These are phyloP conservation scores for Conus canariensis DNA, from an alignment of 2,888 invertebrate genomes.

Conservation along the genomic window DNA sequence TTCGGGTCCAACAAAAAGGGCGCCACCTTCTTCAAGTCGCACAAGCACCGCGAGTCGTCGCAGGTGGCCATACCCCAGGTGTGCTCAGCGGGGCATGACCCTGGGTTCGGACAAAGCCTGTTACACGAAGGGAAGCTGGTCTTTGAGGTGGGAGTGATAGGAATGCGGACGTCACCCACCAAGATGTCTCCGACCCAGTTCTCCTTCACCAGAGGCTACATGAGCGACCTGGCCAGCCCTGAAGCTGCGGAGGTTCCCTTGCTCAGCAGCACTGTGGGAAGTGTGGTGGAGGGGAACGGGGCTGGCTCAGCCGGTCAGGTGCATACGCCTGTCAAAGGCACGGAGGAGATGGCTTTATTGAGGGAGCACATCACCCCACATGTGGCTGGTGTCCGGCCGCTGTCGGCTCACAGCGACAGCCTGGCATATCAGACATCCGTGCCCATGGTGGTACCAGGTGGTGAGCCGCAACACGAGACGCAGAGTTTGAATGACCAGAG, in stretches of 20 bases:
- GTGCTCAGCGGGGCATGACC: constrained; percentile 82
- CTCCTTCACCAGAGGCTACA: constrained; percentile 72
- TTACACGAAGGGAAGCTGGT: constrained; percentile 91
- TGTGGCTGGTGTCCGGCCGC: not conserved
- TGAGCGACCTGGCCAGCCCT: constrained; percentile 70
- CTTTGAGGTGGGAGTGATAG: constrained; percentile 91
- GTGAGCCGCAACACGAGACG: constrained; percentile 11
- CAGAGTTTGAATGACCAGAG: constrained; percentile 13
- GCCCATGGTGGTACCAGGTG: not conserved
- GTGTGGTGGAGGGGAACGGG: constrained; percentile 3
- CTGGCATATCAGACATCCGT: constrained; percentile 26
- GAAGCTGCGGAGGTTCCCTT: constrained; percentile 54
- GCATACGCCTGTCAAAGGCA: constrained; percentile 29
- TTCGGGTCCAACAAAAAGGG: constrained; percentile 96
- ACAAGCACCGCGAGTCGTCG: constrained; percentile 57
- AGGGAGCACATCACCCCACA: not conserved
- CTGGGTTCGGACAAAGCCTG: constrained; percentile 96
- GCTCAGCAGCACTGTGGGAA: constrained; percentile 44
- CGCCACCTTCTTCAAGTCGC: constrained; percentile 90
- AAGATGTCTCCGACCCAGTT: constrained; percentile 62
- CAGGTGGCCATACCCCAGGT: constrained; percentile 70
- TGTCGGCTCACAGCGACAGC: constrained; percentile 38
- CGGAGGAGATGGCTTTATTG: constrained; percentile 26
- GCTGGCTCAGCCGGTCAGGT: not conserved
- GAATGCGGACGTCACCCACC: constrained; percentile 79